Evolutionary conservation across 2,888 invertebrate genomes (phyloP).

Genomic region (Poecilus cupreus): DNA sequence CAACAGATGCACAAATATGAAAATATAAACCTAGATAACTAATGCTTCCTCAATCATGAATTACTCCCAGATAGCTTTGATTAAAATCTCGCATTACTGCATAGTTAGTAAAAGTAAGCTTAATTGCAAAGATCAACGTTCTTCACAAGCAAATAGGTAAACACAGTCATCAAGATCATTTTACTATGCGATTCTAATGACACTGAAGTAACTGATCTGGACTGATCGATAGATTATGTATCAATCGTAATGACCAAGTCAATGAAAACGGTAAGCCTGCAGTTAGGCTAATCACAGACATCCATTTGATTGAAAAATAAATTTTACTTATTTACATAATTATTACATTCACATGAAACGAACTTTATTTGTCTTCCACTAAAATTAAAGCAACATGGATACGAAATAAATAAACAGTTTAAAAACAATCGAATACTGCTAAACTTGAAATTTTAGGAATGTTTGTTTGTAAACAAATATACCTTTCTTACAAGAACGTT

Average conservation of each 20-base stretch:
- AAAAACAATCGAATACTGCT: too few species aligned
- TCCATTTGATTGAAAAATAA: background rate
- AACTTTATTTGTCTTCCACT: too few species aligned
- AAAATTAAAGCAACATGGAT: too few species aligned
- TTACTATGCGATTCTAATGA: background rate
- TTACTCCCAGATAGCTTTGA: background rate
- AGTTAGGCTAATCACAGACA: background rate
- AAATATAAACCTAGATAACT: conserved; percentile 22
- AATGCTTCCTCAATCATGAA: background rate
- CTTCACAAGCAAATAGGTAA: background rate
- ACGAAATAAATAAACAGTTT: too few species aligned
- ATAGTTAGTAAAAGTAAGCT: conserved; percentile 38
- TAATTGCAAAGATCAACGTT: conserved; percentile 18
- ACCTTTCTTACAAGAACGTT: too few species aligned
- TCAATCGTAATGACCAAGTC: background rate
- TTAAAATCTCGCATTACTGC: background rate
- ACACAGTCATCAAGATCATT: background rate
- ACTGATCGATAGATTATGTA: conserved; percentile 1
- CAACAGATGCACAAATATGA: conserved; percentile 18
- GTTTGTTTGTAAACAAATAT: too few species aligned
- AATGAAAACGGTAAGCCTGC: background rate
- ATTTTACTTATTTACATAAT: background rate
- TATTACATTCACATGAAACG: background rate
- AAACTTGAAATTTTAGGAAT: too few species aligned
- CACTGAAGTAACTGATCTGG: background rate